phyloP scores from a whole-genome alignment of 2,888 invertebrate species.

The Hyalella azteca region DNA sequence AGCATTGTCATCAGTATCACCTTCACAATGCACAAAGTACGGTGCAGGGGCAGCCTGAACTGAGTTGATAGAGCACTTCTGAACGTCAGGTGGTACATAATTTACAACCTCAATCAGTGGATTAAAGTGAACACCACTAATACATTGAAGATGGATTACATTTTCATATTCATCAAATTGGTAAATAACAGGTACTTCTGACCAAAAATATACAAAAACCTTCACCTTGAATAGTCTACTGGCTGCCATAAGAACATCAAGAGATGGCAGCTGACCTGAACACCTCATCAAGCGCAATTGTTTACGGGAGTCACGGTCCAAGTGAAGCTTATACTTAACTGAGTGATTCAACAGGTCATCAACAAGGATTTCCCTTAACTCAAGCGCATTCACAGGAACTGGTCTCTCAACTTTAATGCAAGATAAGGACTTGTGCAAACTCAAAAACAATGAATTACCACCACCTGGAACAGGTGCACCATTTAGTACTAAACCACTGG shows the following conservation, averaged over 20 bases:
- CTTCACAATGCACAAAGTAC: neutral
- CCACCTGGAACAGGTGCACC: neutral
- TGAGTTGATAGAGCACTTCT: neutral
- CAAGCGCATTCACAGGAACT: neutral
- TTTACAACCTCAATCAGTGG: neutral
- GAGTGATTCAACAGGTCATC: neutral
- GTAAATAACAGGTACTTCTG: too few species aligned
- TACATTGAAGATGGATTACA: neutral
- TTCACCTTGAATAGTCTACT: neutral
- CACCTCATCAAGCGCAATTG: too few species aligned
- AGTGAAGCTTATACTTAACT: neutral
- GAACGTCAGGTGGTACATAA: neutral
- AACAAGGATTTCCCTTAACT: neutral
- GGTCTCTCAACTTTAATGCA: neutral
- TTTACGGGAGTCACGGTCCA: neutral
- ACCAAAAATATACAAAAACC: neutral
- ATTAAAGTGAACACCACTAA: neutral
- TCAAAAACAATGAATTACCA: neutral
- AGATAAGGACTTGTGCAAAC: neutral
- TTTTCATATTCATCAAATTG: neutral
- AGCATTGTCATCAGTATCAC: neutral
- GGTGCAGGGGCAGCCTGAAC: neutral
- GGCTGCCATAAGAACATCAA: neutral
- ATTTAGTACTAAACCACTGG: neutral
- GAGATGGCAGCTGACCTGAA: neutral